Base-by-base conservation (phyloP, 2,113 vertebrate genomes). In the Regulus satrapa region DNA sequence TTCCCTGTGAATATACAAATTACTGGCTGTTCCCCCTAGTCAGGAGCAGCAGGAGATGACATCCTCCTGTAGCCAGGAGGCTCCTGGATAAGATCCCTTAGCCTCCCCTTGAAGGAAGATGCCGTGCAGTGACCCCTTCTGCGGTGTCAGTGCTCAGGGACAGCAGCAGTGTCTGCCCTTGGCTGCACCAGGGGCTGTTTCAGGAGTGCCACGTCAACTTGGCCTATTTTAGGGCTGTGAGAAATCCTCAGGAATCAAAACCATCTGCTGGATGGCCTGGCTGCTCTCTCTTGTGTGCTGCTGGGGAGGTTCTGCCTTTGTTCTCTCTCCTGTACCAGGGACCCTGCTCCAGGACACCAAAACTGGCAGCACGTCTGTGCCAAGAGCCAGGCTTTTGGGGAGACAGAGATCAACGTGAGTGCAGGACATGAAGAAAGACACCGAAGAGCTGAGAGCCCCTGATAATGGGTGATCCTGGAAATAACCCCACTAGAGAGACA, bases 181-280 rank as follows among this genome's bases (percentile, higher is more conserved):
- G 92, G 63, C 79, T 26, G 52, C 28, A 9, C 46, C 2, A 1
- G 59, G 64, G 67, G 67, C 76, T 56, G 48, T 55, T 95, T 74
- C 64, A 31, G 67, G 73, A 72, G 79, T 67, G 73, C 91, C 89
- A 59, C 3, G 9, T 93, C 84, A 86, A 80, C 85, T 48, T 28
- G 36, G 78, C 82, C 92, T 96, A 91, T 96, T 96, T 94, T 92
- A 93, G 85, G 88, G 78, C 56, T 49, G 52, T 74, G 46, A 91
- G 88, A 92, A 93, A 77, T 85, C 72, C 90, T 91, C 40, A 51
- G 79, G 85, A 96, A 93, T 92, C 52, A 90, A 74, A 93, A 79
- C 24, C 16, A n/a, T 63, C 63, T 55, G 82, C 67, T 46, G 54
- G 21, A 38, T 52, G 9, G 64, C 69, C 74, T 82, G 66, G 58